Evolutionary conservation across 2,888 invertebrate genomes (phyloP), one percentile per base, ranked within the genome.

Genomic region (Seira ritae): DNA sequence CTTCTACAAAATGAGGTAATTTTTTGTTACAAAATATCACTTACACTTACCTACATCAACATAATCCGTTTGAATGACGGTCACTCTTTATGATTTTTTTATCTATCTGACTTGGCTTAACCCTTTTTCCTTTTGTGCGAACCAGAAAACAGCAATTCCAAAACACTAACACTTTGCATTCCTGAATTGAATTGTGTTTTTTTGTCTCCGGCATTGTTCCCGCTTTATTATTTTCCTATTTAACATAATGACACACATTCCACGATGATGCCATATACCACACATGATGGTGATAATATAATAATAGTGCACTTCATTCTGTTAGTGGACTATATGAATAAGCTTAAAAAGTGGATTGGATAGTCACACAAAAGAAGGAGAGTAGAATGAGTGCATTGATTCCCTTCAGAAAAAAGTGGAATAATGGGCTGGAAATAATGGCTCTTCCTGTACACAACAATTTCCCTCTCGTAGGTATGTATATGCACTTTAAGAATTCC

Each of bases 41-140:
- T 80, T n/a, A n/a, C n/a, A n/a, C n/a, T n/a, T 80, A 80, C 80
- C 80, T 80, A 80, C 75, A 74, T 80, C 80, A 80, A 80, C 80
- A 70, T 69, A 80, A 70, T 60, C 75, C 70, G 62, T 80, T 75
- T 4, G 70, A 75, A 74, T 75, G 75, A 80, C 80, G 68, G 75
- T 65, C 75, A 80, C 42, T 42, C 42, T 42, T 42, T 42, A 8
- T 12, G 4, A 42, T 74, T 74, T 75, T 75, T 69, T 37, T n/a
- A 75, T 75, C 69, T n/a, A n/a, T n/a, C n/a, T n/a, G n/a, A n/a
- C n/a, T 42, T 42, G 42, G 42, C 42, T 42, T 62, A 19, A 19
- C 62, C 75, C 23, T 62, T 75, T 75, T n/a, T n/a, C n/a, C 75
- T 75, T 42, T 42, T 42, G 42, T 42, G 42, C n/a, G n/a, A n/a